Evolutionary conservation across 2,888 invertebrate species (phyloP).

Genomic region (Cenopis cana): DNA sequence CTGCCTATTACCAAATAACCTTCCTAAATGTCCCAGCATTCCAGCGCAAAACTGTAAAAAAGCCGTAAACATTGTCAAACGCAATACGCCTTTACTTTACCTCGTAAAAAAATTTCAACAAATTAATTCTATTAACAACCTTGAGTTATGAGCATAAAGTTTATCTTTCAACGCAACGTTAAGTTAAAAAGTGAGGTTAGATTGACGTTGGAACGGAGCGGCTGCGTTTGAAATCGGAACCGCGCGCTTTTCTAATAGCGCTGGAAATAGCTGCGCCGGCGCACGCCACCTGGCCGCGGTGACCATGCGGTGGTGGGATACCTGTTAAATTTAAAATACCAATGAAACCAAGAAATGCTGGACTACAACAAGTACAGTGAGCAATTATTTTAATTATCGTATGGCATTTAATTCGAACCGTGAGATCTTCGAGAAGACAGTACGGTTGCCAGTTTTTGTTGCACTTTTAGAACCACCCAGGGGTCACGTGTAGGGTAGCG

Average conservation of each 20-base stretch:
- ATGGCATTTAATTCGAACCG: too few species aligned
- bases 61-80: conserved; percentile 25
- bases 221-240: conserved; percentile 69
- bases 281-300: conserved; percentile 64
- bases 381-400: too few species aligned
- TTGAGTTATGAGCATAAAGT: not conserved
- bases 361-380: too few species aligned
- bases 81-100: conserved; percentile 1
- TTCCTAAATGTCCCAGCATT: conserved; percentile 21
- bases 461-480: too few species aligned
- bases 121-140: not conserved
- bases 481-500: too few species aligned
- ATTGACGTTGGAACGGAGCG: conserved; percentile 46
- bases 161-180: conserved; percentile 33
- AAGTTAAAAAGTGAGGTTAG: conserved; percentile 43
- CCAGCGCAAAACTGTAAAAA: conserved; percentile 37
- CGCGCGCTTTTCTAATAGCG: conserved; percentile 74
- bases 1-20: not conserved
- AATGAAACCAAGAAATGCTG: too few species aligned
- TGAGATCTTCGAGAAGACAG: too few species aligned
- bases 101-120: not conserved
- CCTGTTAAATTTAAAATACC: too few species aligned
- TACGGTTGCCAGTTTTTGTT: too few species aligned
- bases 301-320: conserved; percentile 43
- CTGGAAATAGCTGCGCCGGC: conserved; percentile 70